Evolutionary conservation across 2,888 invertebrate species (phyloP).

Genomic region (Laspeyria flexula): DNA sequence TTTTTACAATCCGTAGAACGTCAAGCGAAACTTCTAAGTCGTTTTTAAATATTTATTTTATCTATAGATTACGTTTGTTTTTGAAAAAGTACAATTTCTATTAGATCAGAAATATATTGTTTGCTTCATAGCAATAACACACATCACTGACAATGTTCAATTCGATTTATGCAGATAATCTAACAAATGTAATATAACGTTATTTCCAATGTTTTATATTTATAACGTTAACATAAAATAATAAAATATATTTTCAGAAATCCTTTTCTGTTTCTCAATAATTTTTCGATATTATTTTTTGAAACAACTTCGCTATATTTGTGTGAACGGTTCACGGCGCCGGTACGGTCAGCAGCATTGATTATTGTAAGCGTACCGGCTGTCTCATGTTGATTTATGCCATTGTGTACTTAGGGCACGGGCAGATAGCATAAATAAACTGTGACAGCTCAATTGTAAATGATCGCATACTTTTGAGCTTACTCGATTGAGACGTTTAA

Average conservation of each 20-base stretch:
- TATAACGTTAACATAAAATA: not conserved
- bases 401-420: constrained; percentile 53
- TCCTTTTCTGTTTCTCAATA: not conserved
- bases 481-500: constrained; percentile 36
- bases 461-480: constrained; percentile 53
- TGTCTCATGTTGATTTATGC: constrained; percentile 58
- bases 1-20: constrained; percentile 82
- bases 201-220: not conserved
- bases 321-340: constrained; percentile 29
- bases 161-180: too few species aligned
- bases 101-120: too few species aligned
- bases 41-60: constrained; percentile 71
- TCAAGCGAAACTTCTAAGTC: constrained; percentile 78
- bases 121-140: too few species aligned
- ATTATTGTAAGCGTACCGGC: constrained; percentile 52
- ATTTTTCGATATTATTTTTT: not conserved
- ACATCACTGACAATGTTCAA: too few species aligned
- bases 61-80: constrained; percentile 62
- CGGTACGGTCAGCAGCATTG: constrained; percentile 29
- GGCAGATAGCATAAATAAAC: constrained; percentile 60
- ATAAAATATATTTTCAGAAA: not conserved
- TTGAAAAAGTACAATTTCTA: constrained; percentile 50
- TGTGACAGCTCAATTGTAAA: constrained; percentile 71
- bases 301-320: constrained; percentile 18
- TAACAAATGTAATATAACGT: too few species aligned